Percentiles rank a stretch among this genome's conserved stretches.
Evolutionary conservation across 1,140 invertebrate species (phyloP).

Genomic region (Sycophaga agraensis): DNA sequence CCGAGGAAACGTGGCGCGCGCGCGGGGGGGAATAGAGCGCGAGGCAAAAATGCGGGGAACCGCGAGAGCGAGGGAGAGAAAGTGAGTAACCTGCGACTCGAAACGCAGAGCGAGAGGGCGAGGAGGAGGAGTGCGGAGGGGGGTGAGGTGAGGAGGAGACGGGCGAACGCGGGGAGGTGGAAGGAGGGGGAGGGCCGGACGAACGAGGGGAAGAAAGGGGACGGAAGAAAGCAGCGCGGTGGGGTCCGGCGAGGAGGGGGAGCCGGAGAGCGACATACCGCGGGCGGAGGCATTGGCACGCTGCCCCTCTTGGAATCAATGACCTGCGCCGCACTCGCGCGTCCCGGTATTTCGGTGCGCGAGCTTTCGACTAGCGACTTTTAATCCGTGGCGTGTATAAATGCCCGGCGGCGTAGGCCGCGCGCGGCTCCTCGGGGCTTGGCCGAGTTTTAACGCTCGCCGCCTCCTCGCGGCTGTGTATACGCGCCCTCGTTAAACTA

Average conservation of each 20-base stretch:
- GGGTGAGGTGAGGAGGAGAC: conserved; percentile 1
- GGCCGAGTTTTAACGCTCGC: too few species aligned
- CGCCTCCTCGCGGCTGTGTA: too few species aligned
- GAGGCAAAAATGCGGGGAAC: not conserved
- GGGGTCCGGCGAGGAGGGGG: conserved; percentile 22
- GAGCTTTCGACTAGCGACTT: conserved; percentile 26
- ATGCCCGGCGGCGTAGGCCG: not conserved
- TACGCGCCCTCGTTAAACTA: too few species aligned
- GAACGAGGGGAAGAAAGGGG: conserved; percentile 11
- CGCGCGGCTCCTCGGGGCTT: too few species aligned
- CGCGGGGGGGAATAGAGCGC: not conserved
- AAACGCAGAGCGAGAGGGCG: not conserved
- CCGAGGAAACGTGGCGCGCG: too few species aligned
- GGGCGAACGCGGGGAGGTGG: not conserved
- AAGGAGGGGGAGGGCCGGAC: not conserved
- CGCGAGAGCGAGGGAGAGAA: not conserved
- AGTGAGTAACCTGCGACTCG: not conserved
- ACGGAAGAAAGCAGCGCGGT: not conserved
- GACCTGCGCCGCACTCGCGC: conserved; percentile 42
- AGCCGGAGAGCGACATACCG: not conserved
- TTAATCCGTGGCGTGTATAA: conserved; percentile 1
- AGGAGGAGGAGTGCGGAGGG: conserved; percentile 18
- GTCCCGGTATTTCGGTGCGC: conserved; percentile 42
- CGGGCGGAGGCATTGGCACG: conserved; percentile 44
- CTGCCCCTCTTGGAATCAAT: conserved; percentile 48